Evolutionary conservation across 2,888 invertebrate species (phyloP), one percentile per base, ranked within the genome.

Genomic region (Leptothorax acervorum): DNA sequence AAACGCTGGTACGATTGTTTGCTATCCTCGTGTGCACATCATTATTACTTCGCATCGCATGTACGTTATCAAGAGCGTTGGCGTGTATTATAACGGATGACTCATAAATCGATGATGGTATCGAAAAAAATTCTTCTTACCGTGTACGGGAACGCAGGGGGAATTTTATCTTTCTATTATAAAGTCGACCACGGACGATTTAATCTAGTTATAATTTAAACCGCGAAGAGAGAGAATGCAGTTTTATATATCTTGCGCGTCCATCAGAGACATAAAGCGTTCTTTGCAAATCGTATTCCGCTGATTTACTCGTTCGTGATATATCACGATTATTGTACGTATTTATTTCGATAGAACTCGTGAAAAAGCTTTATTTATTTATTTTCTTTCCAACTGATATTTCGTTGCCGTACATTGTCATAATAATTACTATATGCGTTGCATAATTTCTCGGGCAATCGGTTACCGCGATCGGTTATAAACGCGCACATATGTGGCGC

Each of bases 1-100:
- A 73, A 82, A 15, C 73, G 66, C 42, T 55, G 15, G 9, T 60
- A 55, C 53, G 57, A 60, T 63, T 82, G 57, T 74, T 84, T 82
- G 74, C 31, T 11, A 53, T 66, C 8, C 3, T 31, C 51, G 15
- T n/a, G 15, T 45, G 62, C 60, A 53, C 74, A 62, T 57, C 12
- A 45, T 65, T 63, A 45, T 65, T 63, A 62, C 12, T 39, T 48
- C 3, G n/a, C 39, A 57, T 60, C 60, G 35, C 42, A 53, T 45
- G n/a, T 65, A 53, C 53, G 12, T 70, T 70, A 57, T 79, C 42
- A 45, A 35, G 51, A 23, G 0, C 68, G 11, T 15, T 12, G 42
- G 11, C 31, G 23, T 45, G 6, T 65, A 18, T 45, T 65, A 18
- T 45, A 28, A 31, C 18, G 45, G 23, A 60, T 71, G 48, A 63